phyloP scores from a whole-genome alignment of 2,113 vertebrate genomes.

The Phasianus colchicus region DNA sequence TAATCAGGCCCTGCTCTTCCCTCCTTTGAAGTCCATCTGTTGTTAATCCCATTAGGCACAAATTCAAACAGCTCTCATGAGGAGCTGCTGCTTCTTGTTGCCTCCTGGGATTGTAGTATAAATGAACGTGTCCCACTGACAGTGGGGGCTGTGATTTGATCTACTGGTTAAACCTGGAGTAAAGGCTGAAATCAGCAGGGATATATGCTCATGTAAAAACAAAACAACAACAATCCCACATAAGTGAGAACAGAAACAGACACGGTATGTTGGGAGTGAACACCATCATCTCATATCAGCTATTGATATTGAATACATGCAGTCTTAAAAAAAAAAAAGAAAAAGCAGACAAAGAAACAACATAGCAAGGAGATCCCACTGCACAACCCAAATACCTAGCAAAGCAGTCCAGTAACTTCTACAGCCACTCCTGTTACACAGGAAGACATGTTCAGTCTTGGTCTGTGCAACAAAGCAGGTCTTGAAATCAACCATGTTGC shows the following conservation, averaged over 20 bases:
- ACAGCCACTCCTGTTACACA: constrained; percentile 81
- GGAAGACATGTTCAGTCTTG: constrained; percentile 73
- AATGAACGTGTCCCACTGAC: accelerated
- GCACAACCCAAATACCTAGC: constrained; percentile 76
- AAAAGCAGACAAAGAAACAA: background rate
- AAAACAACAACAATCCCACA: accelerated
- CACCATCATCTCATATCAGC: no score
- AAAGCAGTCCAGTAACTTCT: constrained; percentile 83
- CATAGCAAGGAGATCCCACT: background rate
- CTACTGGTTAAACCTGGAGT: background rate
- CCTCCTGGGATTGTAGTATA: background rate
- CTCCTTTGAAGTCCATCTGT: background rate
- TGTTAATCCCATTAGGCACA: background rate
- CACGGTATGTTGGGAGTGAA: accelerated
- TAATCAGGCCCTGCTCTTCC: background rate
- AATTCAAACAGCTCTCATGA: background rate
- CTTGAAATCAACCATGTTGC: constrained; percentile 82
- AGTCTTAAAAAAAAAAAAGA: background rate
- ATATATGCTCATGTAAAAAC: background rate
- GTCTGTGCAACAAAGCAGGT: constrained; percentile 82
- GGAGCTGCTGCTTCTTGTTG: background rate
- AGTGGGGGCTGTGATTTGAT: background rate
- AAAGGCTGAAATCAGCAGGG: background rate
- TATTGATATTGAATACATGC: background rate
- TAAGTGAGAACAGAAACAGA: background rate